Base-by-base conservation (phyloP, 2,888 invertebrate species). In the Drosophila kuntzei region DNA sequence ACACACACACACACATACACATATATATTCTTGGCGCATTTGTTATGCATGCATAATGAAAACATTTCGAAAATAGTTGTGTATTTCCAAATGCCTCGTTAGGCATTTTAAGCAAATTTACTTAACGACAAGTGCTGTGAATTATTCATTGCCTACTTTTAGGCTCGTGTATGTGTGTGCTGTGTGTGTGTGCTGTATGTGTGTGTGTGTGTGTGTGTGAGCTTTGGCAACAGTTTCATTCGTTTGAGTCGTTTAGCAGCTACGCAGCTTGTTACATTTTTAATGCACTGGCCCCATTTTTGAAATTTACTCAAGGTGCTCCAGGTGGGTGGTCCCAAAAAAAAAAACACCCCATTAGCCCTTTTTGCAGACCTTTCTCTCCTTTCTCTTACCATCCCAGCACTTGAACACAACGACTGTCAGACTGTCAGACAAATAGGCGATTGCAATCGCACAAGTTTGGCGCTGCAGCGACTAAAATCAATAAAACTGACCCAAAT, bases 401-500 rank as follows among this genome's bases (percentile, higher is more conserved):
- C n/a, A 39, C 18, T 16, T 2, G 29, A n/a, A n/a, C 20, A 12
- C 27, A 36, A 55, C 22, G 34, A 34, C 32, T 39, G 50, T 7
- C 67, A 60, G n/a, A 27, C 64, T 55, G 63, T 57, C 67, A 60
- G 84, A 76, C 80, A 78, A 68, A 66, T 64, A 62, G 46, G 87
- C 79, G 78, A 82, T 80, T 83, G 83, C 83, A 83, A 84, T 84
- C 76, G 79, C 66, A 60, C 46, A 59, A 68, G 58, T 75, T 74
- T 65, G 65, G 60, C 65, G 70, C 61, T 74, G 70, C 64, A 70
- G 57, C 71, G 16, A 66, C 75, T 34, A 83, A 87, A 83, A 84
- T 84, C 83, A 84, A 84, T 84, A 84, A 84, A 84, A 87, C 79
- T 84, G 83, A 84, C 83, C 83, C 87, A 84, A 84, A 84, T 84